Evolutionary conservation across 2,113 vertebrate species (phyloP).

Genomic region (Lycocorax pyrrhopterus): DNA sequence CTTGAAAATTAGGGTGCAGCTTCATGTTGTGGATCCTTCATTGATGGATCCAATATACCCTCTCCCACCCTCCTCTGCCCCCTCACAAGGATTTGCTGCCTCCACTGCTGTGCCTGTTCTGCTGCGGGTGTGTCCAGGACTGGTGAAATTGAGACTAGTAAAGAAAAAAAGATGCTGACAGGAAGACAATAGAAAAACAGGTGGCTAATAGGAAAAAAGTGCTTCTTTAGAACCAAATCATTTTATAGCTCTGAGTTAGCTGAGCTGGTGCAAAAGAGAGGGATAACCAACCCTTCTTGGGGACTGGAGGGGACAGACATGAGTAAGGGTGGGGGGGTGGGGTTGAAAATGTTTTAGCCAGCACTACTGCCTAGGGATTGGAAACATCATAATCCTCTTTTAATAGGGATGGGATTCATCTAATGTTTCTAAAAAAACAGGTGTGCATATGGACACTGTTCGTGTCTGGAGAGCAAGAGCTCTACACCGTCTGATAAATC

Average conservation of each 20-base stretch:
- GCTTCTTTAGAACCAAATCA: not conserved
- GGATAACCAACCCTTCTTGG: not conserved
- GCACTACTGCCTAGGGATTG: not conserved
- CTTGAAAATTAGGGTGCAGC: not conserved
- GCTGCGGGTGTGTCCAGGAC: not conserved
- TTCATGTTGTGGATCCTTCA: not conserved
- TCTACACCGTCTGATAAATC: not conserved
- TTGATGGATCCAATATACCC: not conserved
- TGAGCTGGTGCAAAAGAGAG: not conserved
- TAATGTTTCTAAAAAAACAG: not conserved
- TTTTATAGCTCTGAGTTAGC: not conserved
- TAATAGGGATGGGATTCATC: not conserved
- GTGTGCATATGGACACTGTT: not conserved
- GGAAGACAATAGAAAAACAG: not conserved
- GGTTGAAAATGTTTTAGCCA: not conserved
- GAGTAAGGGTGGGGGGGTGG: rapidly evolving
- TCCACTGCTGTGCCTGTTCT: not conserved
- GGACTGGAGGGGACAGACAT: not conserved
- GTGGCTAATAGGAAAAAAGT: not conserved
- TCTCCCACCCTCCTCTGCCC: not conserved
- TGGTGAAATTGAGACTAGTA: not conserved
- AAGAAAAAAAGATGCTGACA: not conserved
- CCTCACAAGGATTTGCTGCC: not conserved
- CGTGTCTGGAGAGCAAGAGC: not conserved
- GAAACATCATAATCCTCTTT: not conserved